Base-by-base conservation (phyloP, 2,797 vertebrate genomes). In the Sebastes steindachneri region DNA sequence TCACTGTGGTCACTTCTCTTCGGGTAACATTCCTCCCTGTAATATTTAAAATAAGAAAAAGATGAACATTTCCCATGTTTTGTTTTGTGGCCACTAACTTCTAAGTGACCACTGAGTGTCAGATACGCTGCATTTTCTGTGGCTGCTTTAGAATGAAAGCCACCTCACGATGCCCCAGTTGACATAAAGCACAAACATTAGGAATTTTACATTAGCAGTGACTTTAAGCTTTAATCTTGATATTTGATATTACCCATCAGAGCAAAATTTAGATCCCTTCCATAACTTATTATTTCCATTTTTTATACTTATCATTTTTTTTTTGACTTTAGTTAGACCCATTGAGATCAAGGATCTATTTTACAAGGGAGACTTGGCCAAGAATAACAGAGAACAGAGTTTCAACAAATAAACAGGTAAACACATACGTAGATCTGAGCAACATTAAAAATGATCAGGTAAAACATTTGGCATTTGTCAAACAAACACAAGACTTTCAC, bases 231-330 rank as follows among this genome's bases (percentile, higher is more conserved):
- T 14, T 2, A 55, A 55, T 11, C 54, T 7, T 45, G 15, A 45
- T 45, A 45, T 45, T 45, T 45, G 41, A 45, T 0, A 45, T 45
- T 45, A 45, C 41, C 15, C 41, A 3, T 45, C 41, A 45, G 7
- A 45, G 6, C 0, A 2, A 45, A 1, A 19, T 45, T 7, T 45
- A 0, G 41, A 19, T 45, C 41, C 17, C 41, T 45, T 19, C 7
- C 41, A 45, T 45, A 45, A 45, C 41, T 45, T 45, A 45, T 17
- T 45, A 45, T 17, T 45, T 45, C 15, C 41, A 17, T 0, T 45
- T 45, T 45, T 7, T 45, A 45, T 45, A 3, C 41, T 17, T 41
- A 41, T 41, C 0, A 0, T 12, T 14, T 14, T 1, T 37, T 45
- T 7, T 15, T 17, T 45, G 7, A 15, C 41, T 45, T 45, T 45